Evolutionary conservation across 1,140 invertebrate genomes (phyloP).

Genomic region (Caenorhabditis inopinata): DNA sequence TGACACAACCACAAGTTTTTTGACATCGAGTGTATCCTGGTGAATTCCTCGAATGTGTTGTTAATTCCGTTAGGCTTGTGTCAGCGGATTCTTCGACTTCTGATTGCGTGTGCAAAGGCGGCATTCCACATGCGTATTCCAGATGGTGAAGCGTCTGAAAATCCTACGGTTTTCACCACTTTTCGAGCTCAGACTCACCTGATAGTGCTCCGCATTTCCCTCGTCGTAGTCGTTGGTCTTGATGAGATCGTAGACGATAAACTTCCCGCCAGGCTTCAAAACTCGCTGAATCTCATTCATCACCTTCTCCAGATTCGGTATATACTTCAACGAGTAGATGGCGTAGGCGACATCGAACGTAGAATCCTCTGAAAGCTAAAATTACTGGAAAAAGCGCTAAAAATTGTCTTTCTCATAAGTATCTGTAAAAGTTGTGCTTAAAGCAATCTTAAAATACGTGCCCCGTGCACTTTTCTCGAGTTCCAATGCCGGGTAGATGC

Average conservation of each 20-base stretch:
- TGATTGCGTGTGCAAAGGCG: constrained; percentile 54
- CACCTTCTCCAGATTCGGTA: constrained; percentile 54
- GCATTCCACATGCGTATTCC: constrained; percentile 65
- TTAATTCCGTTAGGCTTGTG: constrained; percentile 52
- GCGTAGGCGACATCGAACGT: constrained; percentile 61
- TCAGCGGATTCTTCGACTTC: constrained; percentile 56
- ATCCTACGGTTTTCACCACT: neutral
- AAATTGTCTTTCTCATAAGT: too few species aligned
- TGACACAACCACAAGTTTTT: constrained; percentile 51
- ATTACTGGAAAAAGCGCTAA: too few species aligned
- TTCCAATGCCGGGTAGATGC: too few species aligned
- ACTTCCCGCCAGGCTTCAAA: constrained; percentile 57
- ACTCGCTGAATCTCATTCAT: constrained; percentile 55
- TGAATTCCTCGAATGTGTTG: too few species aligned
- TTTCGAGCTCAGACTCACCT: constrained; percentile 22
- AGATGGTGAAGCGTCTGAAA: constrained; percentile 55
- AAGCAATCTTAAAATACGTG: too few species aligned
- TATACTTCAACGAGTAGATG: constrained; percentile 64
- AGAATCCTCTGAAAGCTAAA: neutral
- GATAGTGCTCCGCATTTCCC: constrained; percentile 55
- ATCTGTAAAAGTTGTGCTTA: too few species aligned
- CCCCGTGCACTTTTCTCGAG: too few species aligned
- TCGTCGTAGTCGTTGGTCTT: constrained; percentile 62
- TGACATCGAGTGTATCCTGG: too few species aligned
- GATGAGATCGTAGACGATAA: constrained; percentile 62